These are phyloP conservation scores for Ditula angustiorana DNA, from an alignment of 2,888 invertebrate genomes.

Conservation along the genomic window DNA sequence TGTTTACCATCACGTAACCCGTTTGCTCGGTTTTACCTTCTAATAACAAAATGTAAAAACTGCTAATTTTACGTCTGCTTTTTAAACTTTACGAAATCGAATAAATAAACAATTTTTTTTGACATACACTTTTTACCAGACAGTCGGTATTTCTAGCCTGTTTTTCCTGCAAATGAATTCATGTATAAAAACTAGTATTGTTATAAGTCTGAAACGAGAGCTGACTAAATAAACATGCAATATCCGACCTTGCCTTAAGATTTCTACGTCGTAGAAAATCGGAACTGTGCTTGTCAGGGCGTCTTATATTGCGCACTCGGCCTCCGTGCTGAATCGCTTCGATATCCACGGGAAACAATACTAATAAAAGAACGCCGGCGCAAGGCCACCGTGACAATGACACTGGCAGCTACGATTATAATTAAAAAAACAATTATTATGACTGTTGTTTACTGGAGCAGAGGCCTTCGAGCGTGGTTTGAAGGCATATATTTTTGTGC, in stretches of 20 bases:
- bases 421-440: neutral
- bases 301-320: slow-evolving; percentile 14
- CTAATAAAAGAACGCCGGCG: neutral
- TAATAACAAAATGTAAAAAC: too few relatives aligned
- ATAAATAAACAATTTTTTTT: too few relatives aligned
- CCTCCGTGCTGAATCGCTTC: slow-evolving; percentile 5
- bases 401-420: neutral
- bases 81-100: too few relatives aligned
- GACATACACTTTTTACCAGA: too few relatives aligned
- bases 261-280: slow-evolving; percentile 15
- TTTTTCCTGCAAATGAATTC: too few relatives aligned
- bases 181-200: neutral
- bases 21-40: too few relatives aligned
- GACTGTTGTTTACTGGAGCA: neutral
- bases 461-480: neutral
- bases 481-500: too few relatives aligned
- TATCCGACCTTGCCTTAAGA: slow-evolving; percentile 11
- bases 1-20: too few relatives aligned
- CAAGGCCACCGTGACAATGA: slow-evolving; percentile 6
- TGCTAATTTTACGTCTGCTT: too few relatives aligned
- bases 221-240: neutral
- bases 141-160: too few relatives aligned
- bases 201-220: neutral
- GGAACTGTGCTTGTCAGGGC: slow-evolving; percentile 15
- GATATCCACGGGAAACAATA: slow-evolving; percentile 12